Evolutionary conservation across 2,888 invertebrate genomes (phyloP), one percentile per base, ranked within the genome.

Genomic region (Chymomyza amoena): DNA sequence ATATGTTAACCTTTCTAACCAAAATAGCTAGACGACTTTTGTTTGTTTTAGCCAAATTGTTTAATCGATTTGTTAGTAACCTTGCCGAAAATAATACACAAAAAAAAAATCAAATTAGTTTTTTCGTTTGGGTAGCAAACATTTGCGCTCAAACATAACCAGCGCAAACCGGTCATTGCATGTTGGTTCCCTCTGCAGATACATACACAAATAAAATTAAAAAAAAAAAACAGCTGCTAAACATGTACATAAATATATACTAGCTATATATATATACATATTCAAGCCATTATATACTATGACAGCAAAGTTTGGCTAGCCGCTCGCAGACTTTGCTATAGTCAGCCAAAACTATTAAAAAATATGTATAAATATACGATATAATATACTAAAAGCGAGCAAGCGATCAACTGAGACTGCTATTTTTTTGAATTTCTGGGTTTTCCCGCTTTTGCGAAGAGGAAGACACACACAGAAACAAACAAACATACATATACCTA

Each of bases 31-130:
- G 25, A 18, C 76, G 25, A 18, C 76, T 68, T 57, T 60, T 36
- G 60, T 57, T 28, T 32, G 36, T 60, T 60, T 57, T 28, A 9
- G 54, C 7, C 54, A 20, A 9, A 54, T 83, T 84, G 84, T 83
- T 83, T 80, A 83, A 83, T 83, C 83, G 83, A 83, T 83, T 39
- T 68, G 68, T 70, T 66, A 73, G 68, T 57, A 83, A 80, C 84
- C 83, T 83, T 83, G 83, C 83, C 77, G 72, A 80, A 84, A 84
- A 76, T 79, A 84, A 75, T 51, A 66, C 64, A 69, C 59, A 69
- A 61, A 20, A 18, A 61, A 20, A 18, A 56, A 20, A 52, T 13
- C 45, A 36, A 36, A 60, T 39, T 45, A 62, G 39, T 63, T 74
- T 52, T 70, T 64, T 64, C 65, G 62, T 52, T 39, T 60, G 75